Evolutionary conservation across 2,113 vertebrate species (phyloP).

Genomic region (Morone chrysops): DNA sequence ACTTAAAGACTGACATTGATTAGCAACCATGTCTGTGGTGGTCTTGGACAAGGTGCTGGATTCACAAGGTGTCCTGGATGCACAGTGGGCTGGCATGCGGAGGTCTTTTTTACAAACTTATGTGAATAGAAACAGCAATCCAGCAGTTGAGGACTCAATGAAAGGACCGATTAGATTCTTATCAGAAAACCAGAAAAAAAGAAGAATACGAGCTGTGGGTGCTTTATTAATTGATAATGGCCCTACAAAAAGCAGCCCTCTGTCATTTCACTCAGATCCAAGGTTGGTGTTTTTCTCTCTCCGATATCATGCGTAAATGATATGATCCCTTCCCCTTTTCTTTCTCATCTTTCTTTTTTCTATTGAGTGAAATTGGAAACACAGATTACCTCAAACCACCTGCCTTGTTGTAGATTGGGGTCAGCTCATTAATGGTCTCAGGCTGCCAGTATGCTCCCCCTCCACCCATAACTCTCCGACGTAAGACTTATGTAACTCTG

Average conservation of each 20-base stretch:
- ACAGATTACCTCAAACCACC: not conserved
- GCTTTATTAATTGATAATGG: conserved; percentile 11
- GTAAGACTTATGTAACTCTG: no score
- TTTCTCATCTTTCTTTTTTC: not conserved
- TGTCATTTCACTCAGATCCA: not conserved
- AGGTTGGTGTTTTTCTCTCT: not conserved
- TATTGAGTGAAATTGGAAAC: not conserved
- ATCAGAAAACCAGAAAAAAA: not conserved
- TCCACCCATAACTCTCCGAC: no score
- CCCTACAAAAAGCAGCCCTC: not conserved
- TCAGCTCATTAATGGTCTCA: not conserved
- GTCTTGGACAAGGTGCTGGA: not conserved
- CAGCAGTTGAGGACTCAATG: conserved; percentile 11
- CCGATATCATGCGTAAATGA: not conserved
- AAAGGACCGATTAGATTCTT: not conserved
- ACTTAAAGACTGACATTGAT: not conserved
- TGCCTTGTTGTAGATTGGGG: not conserved
- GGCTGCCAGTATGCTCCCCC: not conserved
- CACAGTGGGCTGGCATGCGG: not conserved
- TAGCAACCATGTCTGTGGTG: not conserved
- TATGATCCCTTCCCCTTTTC: not conserved
- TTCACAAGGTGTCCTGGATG: not conserved
- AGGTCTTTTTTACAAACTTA: not conserved
- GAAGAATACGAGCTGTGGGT: not conserved
- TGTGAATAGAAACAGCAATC: not conserved